Evolutionary conservation across 2,888 invertebrate species (phyloP), one percentile per base, ranked within the genome.

Genomic region (Fragum fragum): DNA sequence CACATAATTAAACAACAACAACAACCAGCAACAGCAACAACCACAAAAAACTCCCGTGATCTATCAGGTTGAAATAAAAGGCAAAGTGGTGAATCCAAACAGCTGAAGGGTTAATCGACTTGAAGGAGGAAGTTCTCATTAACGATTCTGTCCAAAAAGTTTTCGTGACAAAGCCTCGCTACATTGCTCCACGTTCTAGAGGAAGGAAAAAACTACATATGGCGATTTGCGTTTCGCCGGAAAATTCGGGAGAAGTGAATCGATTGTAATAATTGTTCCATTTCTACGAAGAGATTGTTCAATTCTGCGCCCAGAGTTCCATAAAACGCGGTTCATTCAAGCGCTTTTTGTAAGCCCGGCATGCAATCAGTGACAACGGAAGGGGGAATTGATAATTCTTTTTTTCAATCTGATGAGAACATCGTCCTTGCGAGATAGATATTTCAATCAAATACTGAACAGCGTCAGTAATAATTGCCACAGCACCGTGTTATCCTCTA

Each of bases 191-290:
- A 23, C 66, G 26, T 42, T 42, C 16, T 42, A 26, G 23, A 66
- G 42, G 26, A 42, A 39, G 26, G 11, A 66, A 59, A 55, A 70
- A 72, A 57, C 69, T 81, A 85, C 81, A 85, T 85, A 85, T 85
- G 85, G 85, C 81, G 71, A 77, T 81, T 85, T 80, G 82, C 73
- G 70, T 59, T 36, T 59, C 69, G 75, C 75, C 78, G 69, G 80
- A 79, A 82, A 86, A 79, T 76, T 79, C 74, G 75, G 66, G 39
- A 72, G 79, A 78, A 84, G 85, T 81, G 87, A 89, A 87, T 87
- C 87, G 88, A 87, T 87, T 87, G 84, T 78, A 86, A 87, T 89
- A 85, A 85, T 85, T 85, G 82, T 85, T 85, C 78, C 85, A 80
- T 85, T 81, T 76, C 82, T 76, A 77, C 71, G 73, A 85, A 82